A percentile compares a stretch with the other conserved stretches of the same genome.
phyloP scores from a whole-genome alignment of 2,797 vertebrate species.

The Acanthopagrus latus region DNA sequence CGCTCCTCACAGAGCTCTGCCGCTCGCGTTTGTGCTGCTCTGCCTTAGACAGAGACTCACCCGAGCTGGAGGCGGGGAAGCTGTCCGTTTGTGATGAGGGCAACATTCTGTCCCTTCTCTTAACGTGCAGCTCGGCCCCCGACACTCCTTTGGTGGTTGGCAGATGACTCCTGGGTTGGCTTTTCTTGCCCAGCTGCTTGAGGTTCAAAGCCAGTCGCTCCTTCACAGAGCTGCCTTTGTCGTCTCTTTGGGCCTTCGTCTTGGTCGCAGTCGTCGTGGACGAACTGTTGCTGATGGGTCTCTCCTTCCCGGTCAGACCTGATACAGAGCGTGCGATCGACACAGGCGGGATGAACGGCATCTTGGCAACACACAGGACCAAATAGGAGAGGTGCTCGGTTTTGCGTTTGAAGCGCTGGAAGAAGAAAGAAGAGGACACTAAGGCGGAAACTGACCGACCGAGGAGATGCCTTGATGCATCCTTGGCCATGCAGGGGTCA shows the following conservation, averaged over 20 bases:
- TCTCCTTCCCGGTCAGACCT: slow-evolving; percentile 63
- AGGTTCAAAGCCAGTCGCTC: slow-evolving; percentile 79
- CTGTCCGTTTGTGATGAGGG: slow-evolving; percentile 43
- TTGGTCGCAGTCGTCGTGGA: slow-evolving; percentile 22
- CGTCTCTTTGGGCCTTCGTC: slow-evolving; percentile 51
- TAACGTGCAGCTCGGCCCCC: slow-evolving; percentile 52
- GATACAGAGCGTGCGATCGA: slow-evolving; percentile 60
- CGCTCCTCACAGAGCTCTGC: slow-evolving; percentile 28
- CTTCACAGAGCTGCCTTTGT: slow-evolving; percentile 66
- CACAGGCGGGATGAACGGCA: slow-evolving; percentile 82
- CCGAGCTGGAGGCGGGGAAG: slow-evolving; percentile 50
- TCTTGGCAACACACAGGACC: slow-evolving; percentile 78
- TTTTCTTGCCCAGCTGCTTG: slow-evolving; percentile 81
- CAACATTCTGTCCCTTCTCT: slow-evolving; percentile 57
- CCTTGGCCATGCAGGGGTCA: slow-evolving; percentile 66
- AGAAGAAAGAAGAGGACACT: slow-evolving; percentile 31
- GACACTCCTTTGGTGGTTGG: slow-evolving; percentile 55
- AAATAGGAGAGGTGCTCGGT: slow-evolving; percentile 75
- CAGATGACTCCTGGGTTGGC: slow-evolving; percentile 63
- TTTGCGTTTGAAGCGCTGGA: slow-evolving; percentile 60
- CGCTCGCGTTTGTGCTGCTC: slow-evolving; percentile 29
- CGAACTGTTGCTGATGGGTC: slow-evolving; percentile 13
- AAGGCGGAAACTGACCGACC: slow-evolving; percentile 39
- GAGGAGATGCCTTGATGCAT: slow-evolving; percentile 56
- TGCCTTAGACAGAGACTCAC: slow-evolving; percentile 51